These are phyloP conservation scores for Halcyon chelicuti DNA, from an alignment of 2,797 vertebrate genomes.

Conservation along the genomic window DNA sequence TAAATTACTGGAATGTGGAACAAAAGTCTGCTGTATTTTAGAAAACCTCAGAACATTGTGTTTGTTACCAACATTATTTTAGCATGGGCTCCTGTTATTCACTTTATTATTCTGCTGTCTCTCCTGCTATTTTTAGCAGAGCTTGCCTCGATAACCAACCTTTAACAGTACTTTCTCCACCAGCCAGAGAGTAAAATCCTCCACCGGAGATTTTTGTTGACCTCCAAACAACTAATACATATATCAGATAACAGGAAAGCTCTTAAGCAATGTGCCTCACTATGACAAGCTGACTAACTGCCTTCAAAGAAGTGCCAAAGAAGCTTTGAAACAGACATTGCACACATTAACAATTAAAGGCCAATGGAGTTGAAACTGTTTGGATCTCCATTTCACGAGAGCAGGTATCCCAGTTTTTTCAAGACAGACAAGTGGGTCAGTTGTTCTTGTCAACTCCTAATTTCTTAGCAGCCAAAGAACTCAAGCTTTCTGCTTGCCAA, in stretches of 20 bases:
- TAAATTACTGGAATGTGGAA: slow-evolving; percentile 60
- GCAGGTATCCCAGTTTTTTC: background rate
- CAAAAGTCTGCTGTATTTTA: slow-evolving; percentile 48
- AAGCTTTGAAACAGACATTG: background rate
- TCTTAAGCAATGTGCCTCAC: background rate
- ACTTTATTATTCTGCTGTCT: slow-evolving; percentile 30
- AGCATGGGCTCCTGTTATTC: slow-evolving; percentile 13
- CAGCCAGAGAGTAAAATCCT: slow-evolving; percentile 25
- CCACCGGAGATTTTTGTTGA: slow-evolving; percentile 27
- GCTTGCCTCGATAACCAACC: background rate
- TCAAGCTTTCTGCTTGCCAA: slow-evolving; percentile 33
- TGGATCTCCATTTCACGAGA: background rate
- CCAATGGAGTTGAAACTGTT: background rate
- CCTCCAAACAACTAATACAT: slow-evolving; percentile 8
- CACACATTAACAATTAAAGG: slow-evolving; percentile 7
- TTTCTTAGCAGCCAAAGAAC: slow-evolving; percentile 17
- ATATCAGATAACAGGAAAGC: slow-evolving; percentile 8
- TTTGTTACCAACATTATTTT: slow-evolving; percentile 44
- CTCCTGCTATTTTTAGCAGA: slow-evolving; percentile 56
- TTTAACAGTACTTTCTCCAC: slow-evolving; percentile 23
- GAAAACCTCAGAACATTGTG: slow-evolving; percentile 56
- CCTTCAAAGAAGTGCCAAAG: slow-evolving; percentile 19
- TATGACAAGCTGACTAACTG: background rate
- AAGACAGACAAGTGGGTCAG: slow-evolving; percentile 17
- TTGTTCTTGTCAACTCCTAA: slow-evolving; percentile 31